Evolutionary conservation across 2,888 invertebrate species (phyloP), one percentile per base, ranked within the genome.

Genomic region (Eudasyphora cyanicolor): DNA sequence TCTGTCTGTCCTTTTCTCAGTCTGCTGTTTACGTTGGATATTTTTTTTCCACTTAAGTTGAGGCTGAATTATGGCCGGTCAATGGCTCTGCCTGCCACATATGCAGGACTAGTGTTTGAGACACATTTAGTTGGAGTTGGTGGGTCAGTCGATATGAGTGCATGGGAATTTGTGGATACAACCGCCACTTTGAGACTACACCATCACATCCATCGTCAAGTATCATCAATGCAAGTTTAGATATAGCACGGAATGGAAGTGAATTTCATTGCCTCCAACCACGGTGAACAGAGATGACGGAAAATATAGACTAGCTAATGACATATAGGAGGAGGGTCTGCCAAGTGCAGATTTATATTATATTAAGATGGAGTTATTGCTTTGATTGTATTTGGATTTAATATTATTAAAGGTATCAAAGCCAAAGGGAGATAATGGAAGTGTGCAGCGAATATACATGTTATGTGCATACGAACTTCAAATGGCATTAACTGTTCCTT

Each of bases 41-140:
- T 71, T 71, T 62, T 76, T 21, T 42, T 51, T 42, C 74, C 79
- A 76, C 76, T 83, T 83, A 79, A 79, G 57, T 82, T 73, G 76
- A 82, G 71, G 67, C 76, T 82, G 79, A 83, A 76, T 83, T 51
- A 77, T 79, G 60, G 73, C 49, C 82, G 57, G 27, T 12, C 38
- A 64, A 32, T 64, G 19, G 19, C 19, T 38, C 64, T 2, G 17
- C 32, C 17, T 7, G 19, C 21, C 35, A 17, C 38, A 35, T 35
- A 35, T 54, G 24, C 38, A 38, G 12, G 38, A 27, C 57, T 7
- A 14, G 51, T 51, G 57, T 64, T 64, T 64, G 64, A 64, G 35
- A 38, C 64, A 64, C 35, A 35, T 64, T 64, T 21, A 64, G 64
- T 19, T 21, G 64, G 64, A 14, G 64, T 35, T 62, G 7, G 32